Conservation (phyloP, 2,113 vertebrate genomes). For the Hemiscyllium ocellatum region DNA sequence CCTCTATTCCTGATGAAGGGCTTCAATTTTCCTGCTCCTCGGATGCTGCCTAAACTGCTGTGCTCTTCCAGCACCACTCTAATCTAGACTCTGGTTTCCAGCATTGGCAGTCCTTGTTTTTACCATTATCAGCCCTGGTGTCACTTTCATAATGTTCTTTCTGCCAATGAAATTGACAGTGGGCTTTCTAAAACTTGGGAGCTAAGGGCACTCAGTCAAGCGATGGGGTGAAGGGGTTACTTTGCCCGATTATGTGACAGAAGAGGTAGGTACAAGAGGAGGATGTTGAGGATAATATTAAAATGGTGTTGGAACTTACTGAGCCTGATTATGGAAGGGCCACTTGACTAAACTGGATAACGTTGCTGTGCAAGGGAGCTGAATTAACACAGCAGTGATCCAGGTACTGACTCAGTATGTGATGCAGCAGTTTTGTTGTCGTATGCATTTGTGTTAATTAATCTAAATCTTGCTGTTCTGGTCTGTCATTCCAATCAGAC, state of each 20-base stretch:
- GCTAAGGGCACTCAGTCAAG: too few species aligned
- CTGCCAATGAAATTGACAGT: too few species aligned
- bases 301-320: neutral
- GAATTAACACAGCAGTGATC: neutral
- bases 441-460: neutral
- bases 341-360: neutral
- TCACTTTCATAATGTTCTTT: too few species aligned
- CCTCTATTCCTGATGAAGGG: too few species aligned
- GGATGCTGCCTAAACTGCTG: too few species aligned
- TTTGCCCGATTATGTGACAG: neutral
- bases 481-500: neutral
- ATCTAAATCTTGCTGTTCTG: neutral
- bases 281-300: neutral
- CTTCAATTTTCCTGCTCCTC: too few species aligned
- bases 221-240: neutral
- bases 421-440: neutral
- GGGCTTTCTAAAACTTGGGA: too few species aligned
- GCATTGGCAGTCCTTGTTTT: too few species aligned
- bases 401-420: neutral
- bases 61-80: too few species aligned
- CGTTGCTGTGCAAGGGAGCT: neutral
- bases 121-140: too few species aligned
- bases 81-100: too few species aligned
- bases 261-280: neutral
- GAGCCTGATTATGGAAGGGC: neutral